Conservation (phyloP, 2,113 vertebrate species). For the Aegypius monachus region DNA sequence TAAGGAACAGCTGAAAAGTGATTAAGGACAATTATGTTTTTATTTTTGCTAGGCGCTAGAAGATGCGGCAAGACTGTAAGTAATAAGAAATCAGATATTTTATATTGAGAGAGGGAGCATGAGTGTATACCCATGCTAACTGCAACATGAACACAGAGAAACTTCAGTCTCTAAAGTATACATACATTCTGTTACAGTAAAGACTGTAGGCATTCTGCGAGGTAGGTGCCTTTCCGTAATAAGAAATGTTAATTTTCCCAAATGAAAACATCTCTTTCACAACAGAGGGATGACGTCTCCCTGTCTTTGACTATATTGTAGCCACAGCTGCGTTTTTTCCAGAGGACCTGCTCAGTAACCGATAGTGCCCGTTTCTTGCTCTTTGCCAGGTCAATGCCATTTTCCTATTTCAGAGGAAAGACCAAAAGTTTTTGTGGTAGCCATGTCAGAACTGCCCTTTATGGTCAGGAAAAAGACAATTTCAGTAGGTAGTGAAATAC, state of each 20-base stretch:
- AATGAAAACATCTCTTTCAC: background rate
- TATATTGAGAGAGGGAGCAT: background rate
- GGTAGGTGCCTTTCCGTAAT: background rate
- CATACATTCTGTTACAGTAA: fast-evolving
- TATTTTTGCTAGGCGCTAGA: background rate
- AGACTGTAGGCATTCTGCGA: background rate
- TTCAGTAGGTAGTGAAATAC: background rate
- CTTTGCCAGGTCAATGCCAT: background rate
- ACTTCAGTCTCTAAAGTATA: background rate
- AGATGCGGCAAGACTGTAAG: background rate
- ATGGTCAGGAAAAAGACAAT: background rate
- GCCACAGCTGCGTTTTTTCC: background rate
- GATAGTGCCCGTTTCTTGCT: background rate
- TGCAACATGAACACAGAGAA: background rate
- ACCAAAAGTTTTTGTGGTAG: background rate
- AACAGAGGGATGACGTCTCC: background rate
- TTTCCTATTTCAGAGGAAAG: background rate
- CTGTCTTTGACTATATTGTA: background rate
- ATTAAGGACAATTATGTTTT: background rate
- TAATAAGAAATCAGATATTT: background rate
- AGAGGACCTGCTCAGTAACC: background rate
- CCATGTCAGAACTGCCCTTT: background rate
- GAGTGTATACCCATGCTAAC: background rate
- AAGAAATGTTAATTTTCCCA: background rate
- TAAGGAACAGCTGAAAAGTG: constrained; percentile 19